Percentiles rank a stretch among this genome's conserved stretches.
phyloP scores from a whole-genome alignment of 1,140 invertebrate species.

The Atta cephalotes region DNA sequence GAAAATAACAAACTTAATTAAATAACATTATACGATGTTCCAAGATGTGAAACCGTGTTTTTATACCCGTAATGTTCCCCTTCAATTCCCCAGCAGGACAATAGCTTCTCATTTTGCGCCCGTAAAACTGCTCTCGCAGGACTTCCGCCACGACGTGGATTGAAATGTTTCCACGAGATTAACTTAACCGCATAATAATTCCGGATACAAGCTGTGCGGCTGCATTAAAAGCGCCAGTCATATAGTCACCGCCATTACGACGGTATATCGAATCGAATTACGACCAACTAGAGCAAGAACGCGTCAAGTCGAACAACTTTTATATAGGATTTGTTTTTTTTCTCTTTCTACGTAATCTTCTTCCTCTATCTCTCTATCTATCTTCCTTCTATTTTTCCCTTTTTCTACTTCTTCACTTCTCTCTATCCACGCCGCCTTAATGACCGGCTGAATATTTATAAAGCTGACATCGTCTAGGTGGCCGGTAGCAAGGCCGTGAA shows the following conservation, averaged over 20 bases:
- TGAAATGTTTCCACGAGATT: constrained; percentile 59
- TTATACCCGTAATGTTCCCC: constrained; percentile 19
- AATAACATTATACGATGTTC: not conserved
- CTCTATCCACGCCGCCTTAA: constrained; percentile 78
- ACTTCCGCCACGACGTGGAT: constrained; percentile 42
- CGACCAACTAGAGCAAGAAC: constrained; percentile 71
- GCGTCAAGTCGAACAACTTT: constrained; percentile 69
- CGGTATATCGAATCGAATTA: constrained; percentile 77
- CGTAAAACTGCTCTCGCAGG: constrained; percentile 38
- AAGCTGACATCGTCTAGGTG: constrained; percentile 80
- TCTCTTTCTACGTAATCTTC: constrained; percentile 7
- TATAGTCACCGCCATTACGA: constrained; percentile 36
- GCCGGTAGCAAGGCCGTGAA: constrained; percentile 81
- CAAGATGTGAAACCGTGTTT: constrained; percentile 3
- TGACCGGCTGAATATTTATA: constrained; percentile 85
- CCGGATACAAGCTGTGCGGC: constrained; percentile 40
- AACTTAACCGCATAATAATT: constrained; percentile 55
- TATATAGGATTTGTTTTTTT: constrained; percentile 61
- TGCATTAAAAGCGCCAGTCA: constrained; percentile 42
- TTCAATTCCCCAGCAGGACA: constrained; percentile 45
- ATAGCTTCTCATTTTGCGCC: constrained; percentile 56
- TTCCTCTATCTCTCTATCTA: constrained; percentile 22
- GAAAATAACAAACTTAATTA: constrained; percentile 27
- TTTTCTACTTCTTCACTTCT: constrained; percentile 38
- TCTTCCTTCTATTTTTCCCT: not conserved